Percentiles rank a stretch among this genome's conserved stretches.
These are phyloP conservation scores for Leucosticte australis DNA, from an alignment of 2,113 vertebrate genomes.

Conservation along the genomic window DNA sequence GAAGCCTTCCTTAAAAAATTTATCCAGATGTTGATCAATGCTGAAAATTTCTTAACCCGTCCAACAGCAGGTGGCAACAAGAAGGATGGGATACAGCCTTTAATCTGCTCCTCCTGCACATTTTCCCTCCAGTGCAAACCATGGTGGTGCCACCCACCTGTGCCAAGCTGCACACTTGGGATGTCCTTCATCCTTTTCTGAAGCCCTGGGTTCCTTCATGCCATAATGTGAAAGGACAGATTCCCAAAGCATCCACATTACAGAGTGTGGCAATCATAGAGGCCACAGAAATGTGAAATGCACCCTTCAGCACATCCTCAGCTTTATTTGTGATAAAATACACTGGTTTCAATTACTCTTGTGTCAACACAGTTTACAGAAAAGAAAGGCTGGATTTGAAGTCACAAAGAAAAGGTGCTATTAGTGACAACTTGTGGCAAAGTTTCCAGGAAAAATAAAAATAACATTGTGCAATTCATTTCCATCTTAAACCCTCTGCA, in stretches of 20 bases:
- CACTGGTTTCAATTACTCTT: neutral
- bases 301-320: neutral
- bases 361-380: neutral
- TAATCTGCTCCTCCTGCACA: neutral
- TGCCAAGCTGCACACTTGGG: neutral
- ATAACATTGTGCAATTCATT: neutral
- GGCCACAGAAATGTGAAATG: neutral
- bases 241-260: neutral
- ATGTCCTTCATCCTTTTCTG: neutral
- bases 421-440: neutral
- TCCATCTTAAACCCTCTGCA: neutral
- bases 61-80: neutral
- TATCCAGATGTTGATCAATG: neutral
- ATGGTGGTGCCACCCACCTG: fast-evolving
- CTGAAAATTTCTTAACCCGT: neutral
- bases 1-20: neutral
- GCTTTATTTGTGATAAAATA: neutral
- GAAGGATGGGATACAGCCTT: neutral
- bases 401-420: neutral
- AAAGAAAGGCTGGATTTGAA: neutral
- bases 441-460: neutral
- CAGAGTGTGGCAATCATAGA: neutral
- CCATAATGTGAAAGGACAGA: neutral
- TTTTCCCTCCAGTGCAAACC: neutral
- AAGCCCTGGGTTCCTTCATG: neutral